phyloP scores from a whole-genome alignment of 2,888 invertebrate species.

The Cosmorhoe ocellata region DNA sequence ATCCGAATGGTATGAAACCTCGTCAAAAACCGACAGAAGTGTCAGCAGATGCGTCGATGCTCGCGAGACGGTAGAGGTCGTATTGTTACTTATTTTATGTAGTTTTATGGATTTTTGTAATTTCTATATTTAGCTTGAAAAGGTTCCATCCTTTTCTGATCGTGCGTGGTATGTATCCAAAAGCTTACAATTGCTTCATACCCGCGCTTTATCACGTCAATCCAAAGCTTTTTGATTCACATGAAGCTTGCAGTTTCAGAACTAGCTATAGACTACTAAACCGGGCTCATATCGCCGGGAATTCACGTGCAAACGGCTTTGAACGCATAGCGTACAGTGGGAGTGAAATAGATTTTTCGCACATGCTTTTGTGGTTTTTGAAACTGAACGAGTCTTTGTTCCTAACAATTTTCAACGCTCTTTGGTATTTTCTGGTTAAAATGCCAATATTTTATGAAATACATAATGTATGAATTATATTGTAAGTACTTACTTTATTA shows the following conservation, averaged over 20 bases:
- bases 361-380: constrained; percentile 45
- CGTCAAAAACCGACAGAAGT: too few relatives aligned
- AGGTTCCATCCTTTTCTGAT: too few relatives aligned
- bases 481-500: too few relatives aligned
- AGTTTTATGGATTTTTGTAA: too few relatives aligned
- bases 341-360: constrained; percentile 33
- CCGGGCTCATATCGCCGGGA: constrained; percentile 21
- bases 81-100: too few relatives aligned
- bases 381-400: constrained; percentile 24
- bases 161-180: too few relatives aligned
- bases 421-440: constrained; percentile 12
- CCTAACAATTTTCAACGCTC: constrained; percentile 1
- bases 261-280: constrained; percentile 5
- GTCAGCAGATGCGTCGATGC: too few relatives aligned
- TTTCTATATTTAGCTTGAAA: too few relatives aligned
- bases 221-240: constrained; percentile 12
- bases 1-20: too few relatives aligned
- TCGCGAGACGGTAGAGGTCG: too few relatives aligned
- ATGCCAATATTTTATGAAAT: background rate
- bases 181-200: background rate
- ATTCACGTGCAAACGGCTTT: constrained; percentile 31
- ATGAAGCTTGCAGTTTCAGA: constrained; percentile 15
- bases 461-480: too few relatives aligned
- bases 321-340: constrained; percentile 25
- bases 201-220: background rate